Evolutionary conservation across 2,113 vertebrate genomes (phyloP), one percentile per base, ranked within the genome.

Genomic region (Dromas ardeola): DNA sequence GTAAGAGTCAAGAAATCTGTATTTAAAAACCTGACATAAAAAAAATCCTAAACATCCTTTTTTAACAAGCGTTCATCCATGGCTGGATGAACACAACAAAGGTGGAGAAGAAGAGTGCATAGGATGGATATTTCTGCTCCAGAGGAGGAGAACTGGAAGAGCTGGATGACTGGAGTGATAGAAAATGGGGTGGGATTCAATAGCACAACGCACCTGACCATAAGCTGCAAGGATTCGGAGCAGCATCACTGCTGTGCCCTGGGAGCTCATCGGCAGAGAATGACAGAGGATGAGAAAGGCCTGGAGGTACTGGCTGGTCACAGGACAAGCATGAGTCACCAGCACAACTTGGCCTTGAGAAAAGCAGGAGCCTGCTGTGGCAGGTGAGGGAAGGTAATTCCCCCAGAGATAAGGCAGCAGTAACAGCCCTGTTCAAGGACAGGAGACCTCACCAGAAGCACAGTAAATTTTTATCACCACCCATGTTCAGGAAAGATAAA

Each of bases 151-250:
- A 83, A 73, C 30, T 55, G 34, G 21, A 81, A 66, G 30, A 88
- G 76, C 15, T 87, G 45, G 45, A 47, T 74, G 78, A 67, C 59
- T 73, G 34, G 5, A 71, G 26, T 55, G 38, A 40, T 0, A 72
- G 61, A 81, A 86, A 86, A 65, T 15, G 14, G n/a, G 20, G 27
- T 78, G 36, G 45, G 34, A 86, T 72, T 93, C 66, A 77, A 40
- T 0, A 76, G 61, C n/a, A 43, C 9, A 61, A 30, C 0, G 0
- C 36, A 45, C 30, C 34, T 3, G 17, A 8, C 21, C 3, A 2
- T 50, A 78, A 53, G 29, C 20, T 66, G 11, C 32, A 38, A 71
- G 49, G 19, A 88, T 43, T 62, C 4, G 1, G 38, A 79, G 78
- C 45, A 77, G 30, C 43, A 73, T 40, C 0, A 0, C 65, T 88